Evolutionary conservation across 2,888 invertebrate species (phyloP).

Genomic region (Digitonthophagus gazella): DNA sequence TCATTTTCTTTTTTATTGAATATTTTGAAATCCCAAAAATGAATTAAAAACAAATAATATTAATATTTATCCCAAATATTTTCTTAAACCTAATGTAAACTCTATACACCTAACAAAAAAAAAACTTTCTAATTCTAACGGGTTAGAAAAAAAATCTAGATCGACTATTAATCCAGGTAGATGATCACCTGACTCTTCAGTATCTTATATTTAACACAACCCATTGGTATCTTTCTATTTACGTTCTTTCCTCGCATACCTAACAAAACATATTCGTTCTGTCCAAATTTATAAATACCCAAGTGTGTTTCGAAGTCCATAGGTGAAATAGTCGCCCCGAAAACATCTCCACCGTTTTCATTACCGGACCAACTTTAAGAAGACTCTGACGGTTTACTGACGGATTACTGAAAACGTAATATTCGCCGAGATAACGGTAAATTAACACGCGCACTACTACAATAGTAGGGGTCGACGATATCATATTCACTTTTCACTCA

Average conservation of each 20-base stretch:
- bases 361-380: background rate
- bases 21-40: too few relatives aligned
- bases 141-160: background rate
- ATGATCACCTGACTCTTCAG: background rate
- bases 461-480: conserved; percentile 2
- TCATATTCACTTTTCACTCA: background rate
- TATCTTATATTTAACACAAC: background rate
- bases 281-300: background rate
- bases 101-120: background rate
- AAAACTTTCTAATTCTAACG: background rate
- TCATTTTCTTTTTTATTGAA: too few relatives aligned
- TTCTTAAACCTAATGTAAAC: background rate
- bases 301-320: background rate
- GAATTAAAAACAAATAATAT: too few relatives aligned
- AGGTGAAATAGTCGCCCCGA: background rate
- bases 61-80: background rate
- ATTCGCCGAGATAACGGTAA: conserved; percentile 11
- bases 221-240: background rate
- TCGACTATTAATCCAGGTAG: background rate
- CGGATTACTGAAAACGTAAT: background rate
- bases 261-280: background rate
- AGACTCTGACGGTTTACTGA: background rate
- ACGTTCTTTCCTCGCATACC: background rate
- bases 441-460: conserved; percentile 4
- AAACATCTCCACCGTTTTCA: background rate